Evolutionary conservation across 1,140 invertebrate species (phyloP).

Genomic region (Lordiphosa stackelbergi): DNA sequence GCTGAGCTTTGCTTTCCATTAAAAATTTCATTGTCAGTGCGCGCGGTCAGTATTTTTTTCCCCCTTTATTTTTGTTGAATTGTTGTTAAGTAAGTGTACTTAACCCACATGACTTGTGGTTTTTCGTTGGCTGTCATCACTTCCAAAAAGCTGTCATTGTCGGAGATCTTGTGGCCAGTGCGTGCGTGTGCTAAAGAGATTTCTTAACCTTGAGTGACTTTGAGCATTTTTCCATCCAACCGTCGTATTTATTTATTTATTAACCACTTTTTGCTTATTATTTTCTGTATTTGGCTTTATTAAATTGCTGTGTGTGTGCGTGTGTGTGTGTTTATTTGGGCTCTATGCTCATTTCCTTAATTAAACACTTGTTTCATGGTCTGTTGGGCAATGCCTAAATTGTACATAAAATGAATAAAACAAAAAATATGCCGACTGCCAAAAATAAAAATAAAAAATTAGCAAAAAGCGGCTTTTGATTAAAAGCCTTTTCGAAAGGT

Average conservation of each 20-base stretch:
- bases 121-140: slow-evolving; percentile 62
- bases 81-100: slow-evolving; percentile 75
- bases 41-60: slow-evolving; percentile 49
- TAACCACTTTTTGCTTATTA: slow-evolving; percentile 63
- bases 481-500: slow-evolving; percentile 30
- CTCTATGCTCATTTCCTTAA: slow-evolving; percentile 65
- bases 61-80: slow-evolving; percentile 29
- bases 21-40: slow-evolving; percentile 59
- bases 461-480: slow-evolving; percentile 11
- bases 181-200: slow-evolving; percentile 57
- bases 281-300: slow-evolving; percentile 40
- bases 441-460: slow-evolving; percentile 30
- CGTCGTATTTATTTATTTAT: slow-evolving; percentile 40
- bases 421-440: slow-evolving; percentile 40
- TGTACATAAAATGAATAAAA: slow-evolving; percentile 16
- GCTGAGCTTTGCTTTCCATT: slow-evolving; percentile 54
- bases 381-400: slow-evolving; percentile 43
- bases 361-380: slow-evolving; percentile 72
- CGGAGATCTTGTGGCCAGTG: slow-evolving; percentile 35
- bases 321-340: slow-evolving; percentile 45
- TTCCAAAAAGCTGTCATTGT: slow-evolving; percentile 64
- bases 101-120: slow-evolving; percentile 73
- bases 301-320: slow-evolving; percentile 43
- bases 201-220: slow-evolving; percentile 74
- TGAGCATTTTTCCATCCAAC: slow-evolving; percentile 40